Percentiles rank a stretch among this genome's conserved stretches.
Conservation (phyloP, 1,140 invertebrate genomes). For the Caenorhabditis tropicalis region DNA sequence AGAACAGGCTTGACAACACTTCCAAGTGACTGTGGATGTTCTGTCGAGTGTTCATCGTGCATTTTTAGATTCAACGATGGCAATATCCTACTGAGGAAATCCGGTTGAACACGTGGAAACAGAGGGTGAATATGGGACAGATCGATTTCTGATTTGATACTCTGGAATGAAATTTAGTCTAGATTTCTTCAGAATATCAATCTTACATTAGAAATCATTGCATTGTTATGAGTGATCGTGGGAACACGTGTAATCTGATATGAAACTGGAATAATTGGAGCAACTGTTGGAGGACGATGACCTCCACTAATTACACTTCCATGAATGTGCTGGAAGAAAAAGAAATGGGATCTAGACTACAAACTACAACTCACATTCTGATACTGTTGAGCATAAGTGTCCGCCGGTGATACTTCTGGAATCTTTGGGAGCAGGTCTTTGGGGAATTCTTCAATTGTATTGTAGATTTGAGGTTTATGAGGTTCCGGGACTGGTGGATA, state of each 20-base stretch:
- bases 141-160: slow-evolving; percentile 28
- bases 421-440: slow-evolving; percentile 31
- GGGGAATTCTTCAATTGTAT: slow-evolving; percentile 43
- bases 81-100: slow-evolving; percentile 25
- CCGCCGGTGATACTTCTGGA: slow-evolving; percentile 5
- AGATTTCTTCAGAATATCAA: neutral
- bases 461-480: slow-evolving; percentile 45
- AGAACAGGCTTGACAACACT: slow-evolving; percentile 43
- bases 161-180: neutral
- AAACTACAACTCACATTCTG: neutral
- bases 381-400: slow-evolving; percentile 21
- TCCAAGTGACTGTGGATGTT: slow-evolving; percentile 40
- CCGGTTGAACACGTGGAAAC: slow-evolving; percentile 44
- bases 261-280: neutral
- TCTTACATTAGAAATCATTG: neutral
- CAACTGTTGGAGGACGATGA: neutral
- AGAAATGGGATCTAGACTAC: neutral
- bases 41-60: neutral
- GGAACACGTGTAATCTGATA: neutral
- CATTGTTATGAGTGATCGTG: neutral
- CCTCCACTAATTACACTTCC: slow-evolving; percentile 14
- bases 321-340: neutral
- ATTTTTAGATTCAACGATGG: slow-evolving; percentile 30
- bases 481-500: slow-evolving; percentile 3
- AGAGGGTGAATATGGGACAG: slow-evolving; percentile 40